Percentiles rank a stretch among this genome's conserved stretches.
Conservation (phyloP, 1,140 invertebrate genomes). For the Hesperophylax magnus region DNA sequence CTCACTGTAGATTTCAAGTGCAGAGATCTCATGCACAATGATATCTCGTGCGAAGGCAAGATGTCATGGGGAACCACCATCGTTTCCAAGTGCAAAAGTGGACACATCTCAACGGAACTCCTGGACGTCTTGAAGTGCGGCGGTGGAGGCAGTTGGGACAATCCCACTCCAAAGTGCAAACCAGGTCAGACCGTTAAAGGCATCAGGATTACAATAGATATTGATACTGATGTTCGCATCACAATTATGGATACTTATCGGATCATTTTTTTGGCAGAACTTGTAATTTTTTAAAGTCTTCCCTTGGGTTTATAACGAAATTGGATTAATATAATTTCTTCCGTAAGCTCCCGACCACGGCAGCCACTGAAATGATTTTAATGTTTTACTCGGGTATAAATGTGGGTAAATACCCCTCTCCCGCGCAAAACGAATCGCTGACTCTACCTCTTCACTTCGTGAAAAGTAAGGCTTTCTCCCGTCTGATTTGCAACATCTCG, state of each 20-base stretch:
- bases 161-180: constrained; percentile 28
- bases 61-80: constrained; percentile 18
- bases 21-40: background rate
- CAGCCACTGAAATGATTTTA: too few relatives aligned
- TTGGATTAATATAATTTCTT: too few relatives aligned
- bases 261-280: too few relatives aligned
- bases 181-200: constrained; percentile 23
- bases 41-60: constrained; percentile 9
- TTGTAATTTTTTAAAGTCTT: too few relatives aligned
- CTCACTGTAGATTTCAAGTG: constrained; percentile 28
- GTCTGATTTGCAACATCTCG: too few relatives aligned
- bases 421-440: too few relatives aligned
- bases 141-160: constrained; percentile 37
- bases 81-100: background rate
- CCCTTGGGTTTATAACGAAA: too few relatives aligned
- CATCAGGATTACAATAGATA: constrained; percentile 12
- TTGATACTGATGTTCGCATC: background rate
- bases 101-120: background rate
- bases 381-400: too few relatives aligned
- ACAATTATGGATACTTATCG: background rate
- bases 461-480: too few relatives aligned
- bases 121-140: constrained; percentile 16
- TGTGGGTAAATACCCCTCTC: too few relatives aligned
- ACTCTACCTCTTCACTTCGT: too few relatives aligned
- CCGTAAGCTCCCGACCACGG: too few relatives aligned